phyloP scores from a whole-genome alignment of 2,113 vertebrate genomes.

The Rhinoderma darwinii region DNA sequence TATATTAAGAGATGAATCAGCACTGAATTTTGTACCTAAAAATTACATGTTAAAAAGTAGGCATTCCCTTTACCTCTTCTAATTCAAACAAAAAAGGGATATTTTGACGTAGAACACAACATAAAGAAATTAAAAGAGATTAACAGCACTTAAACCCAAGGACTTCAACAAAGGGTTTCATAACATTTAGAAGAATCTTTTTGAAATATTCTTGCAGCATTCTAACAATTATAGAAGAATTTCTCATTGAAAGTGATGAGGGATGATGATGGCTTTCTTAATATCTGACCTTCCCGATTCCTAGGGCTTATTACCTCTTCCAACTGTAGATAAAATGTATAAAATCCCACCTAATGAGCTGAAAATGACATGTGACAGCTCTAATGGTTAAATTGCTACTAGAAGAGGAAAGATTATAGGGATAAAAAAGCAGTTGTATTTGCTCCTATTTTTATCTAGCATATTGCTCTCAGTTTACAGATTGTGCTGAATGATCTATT shows the following conservation, averaged over 20 bases:
- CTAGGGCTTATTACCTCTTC: conserved; percentile 72
- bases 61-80: not conserved
- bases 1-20: not conserved
- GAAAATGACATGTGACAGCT: conserved; percentile 74
- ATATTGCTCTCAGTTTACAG: conserved; percentile 55
- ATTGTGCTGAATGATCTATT: conserved; percentile 50
- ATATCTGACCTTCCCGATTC: conserved; percentile 82
- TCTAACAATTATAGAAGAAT: conserved; percentile 85
- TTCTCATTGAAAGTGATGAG: conserved; percentile 86
- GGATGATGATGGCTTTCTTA: conserved; percentile 79
- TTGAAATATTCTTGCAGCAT: conserved; percentile 65
- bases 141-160: conserved; percentile 3
- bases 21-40: not conserved
- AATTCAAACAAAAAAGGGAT: not conserved
- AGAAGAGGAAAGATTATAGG: conserved; percentile 68
- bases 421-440: conserved; percentile 60
- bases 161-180: conserved; percentile 64
- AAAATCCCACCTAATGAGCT: conserved; percentile 79
- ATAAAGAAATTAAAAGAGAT: conserved; percentile 27
- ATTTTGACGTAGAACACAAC: not conserved
- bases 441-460: conserved; percentile 53
- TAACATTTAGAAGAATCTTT: conserved; percentile 62
- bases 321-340: conserved; percentile 74
- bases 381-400: conserved; percentile 76
- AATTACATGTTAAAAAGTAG: not conserved